Conservation (phyloP, 2,797 vertebrate genomes). For the Lutjanus argentimaculatus region DNA sequence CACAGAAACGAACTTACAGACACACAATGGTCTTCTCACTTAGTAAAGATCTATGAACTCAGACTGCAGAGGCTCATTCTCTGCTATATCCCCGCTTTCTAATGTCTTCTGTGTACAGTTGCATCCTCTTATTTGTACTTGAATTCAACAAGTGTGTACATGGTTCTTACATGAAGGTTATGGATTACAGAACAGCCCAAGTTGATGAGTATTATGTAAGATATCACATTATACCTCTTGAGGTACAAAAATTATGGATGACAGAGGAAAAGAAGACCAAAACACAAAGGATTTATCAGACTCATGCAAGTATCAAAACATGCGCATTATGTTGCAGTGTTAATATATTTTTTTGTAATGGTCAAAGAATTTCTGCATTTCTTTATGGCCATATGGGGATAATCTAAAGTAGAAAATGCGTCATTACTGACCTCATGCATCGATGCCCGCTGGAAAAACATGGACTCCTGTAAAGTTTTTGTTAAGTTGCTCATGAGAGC, state of each 20-base stretch:
- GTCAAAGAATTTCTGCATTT: not conserved
- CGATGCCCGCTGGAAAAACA: slow-evolving; percentile 23
- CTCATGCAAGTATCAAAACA: not conserved
- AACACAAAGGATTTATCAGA: not conserved
- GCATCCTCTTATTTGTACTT: not conserved
- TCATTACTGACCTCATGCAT: slow-evolving; percentile 33
- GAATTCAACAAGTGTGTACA: not conserved
- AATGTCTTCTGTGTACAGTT: slow-evolving; percentile 1
- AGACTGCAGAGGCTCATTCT: not conserved
- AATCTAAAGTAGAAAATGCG: not conserved
- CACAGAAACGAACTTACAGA: slow-evolving; percentile 26
- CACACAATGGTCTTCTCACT: slow-evolving; percentile 18
- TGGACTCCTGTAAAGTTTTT: not conserved
- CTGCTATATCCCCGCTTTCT: not conserved
- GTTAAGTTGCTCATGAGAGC: not conserved
- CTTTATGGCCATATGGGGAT: not conserved
- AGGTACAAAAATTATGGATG: not conserved
- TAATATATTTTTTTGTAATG: not conserved
- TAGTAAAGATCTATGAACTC: not conserved
- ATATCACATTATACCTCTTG: not conserved
- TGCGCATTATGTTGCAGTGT: not conserved
- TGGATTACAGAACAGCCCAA: not conserved
- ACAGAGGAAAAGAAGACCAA: not conserved
- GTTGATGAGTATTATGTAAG: not conserved
- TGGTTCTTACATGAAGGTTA: not conserved